These are phyloP conservation scores for Rousettus leschenaultii DNA, from an alignment of 2,113 vertebrate species.

Conservation along the genomic window DNA sequence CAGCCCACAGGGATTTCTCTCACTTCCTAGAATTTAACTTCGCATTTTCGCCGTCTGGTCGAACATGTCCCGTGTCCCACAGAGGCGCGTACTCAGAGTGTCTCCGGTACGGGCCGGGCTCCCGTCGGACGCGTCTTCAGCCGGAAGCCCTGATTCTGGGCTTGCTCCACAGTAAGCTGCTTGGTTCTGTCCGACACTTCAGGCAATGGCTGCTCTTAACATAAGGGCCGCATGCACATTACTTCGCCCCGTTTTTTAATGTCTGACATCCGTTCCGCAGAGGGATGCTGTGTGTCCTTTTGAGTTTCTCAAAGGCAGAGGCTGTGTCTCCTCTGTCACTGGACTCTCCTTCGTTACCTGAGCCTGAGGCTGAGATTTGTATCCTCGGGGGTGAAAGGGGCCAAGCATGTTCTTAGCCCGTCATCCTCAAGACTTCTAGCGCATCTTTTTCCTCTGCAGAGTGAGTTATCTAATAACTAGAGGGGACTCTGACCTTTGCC, in stretches of 20 bases:
- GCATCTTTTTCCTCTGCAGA: slow-evolving; percentile 1
- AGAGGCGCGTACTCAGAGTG: not conserved
- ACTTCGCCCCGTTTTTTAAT: not conserved
- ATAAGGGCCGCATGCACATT: not conserved
- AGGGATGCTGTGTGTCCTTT: not conserved
- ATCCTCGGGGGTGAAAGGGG: not conserved
- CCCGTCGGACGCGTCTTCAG: not conserved
- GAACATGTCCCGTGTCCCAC: not conserved
- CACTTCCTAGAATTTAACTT: not conserved
- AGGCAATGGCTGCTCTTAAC: not conserved
- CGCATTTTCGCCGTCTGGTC: not conserved
- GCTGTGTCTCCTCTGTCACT: not conserved
- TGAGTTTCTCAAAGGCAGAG: not conserved
- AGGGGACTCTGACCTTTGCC: slow-evolving; percentile 62
- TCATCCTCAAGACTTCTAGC: not conserved
- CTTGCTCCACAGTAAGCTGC: not conserved
- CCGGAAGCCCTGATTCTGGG: not conserved
- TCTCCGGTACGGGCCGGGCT: not conserved
- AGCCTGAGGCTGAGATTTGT: not conserved
- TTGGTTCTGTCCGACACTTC: not conserved
- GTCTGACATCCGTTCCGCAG: not conserved
- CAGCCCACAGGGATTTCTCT: not conserved
- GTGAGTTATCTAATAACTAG: slow-evolving; percentile 58
- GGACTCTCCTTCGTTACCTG: not conserved
- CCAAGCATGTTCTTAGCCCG: not conserved